Base-by-base conservation (phyloP, 1,140 invertebrate genomes). In the Delia radicum region DNA sequence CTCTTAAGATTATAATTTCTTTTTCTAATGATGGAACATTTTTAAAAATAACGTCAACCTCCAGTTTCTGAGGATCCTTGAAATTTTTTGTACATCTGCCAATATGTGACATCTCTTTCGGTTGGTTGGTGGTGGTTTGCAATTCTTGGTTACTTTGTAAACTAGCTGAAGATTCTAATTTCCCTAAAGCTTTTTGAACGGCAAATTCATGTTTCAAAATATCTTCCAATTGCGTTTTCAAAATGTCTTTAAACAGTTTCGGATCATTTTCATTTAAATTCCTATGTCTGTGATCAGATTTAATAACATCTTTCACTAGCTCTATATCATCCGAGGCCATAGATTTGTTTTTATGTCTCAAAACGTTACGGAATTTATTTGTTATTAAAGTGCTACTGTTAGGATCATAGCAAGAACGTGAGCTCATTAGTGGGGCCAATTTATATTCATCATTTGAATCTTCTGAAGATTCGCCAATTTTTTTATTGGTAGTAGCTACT, bases 21-120 rank as follows among this genome's bases (percentile, higher is more conserved):
- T 79, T 78, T 67, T 84, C 81, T 31, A 85, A 28, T 1, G 78
- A 78, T 0, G 82, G 82, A 24, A 84, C 74, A 71, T 81, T 85
- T 63, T 83, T 77, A 65, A 76, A 81, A 0, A 82, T 77, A 26
- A 78, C 24, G 18, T 82, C 80, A 0, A 80, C 75, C 29, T 78
- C 71, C 7, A 27, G 62, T 24, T 75, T 75, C 42, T 73, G 71
- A 6, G 15, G 37, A 13, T 18, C 69, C 5, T 55, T 27, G n/a
- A n/a, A n/a, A n/a, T n/a, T 3, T 42, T 42, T 15, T 42, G 7
- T 42, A 31, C 13, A 6, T 2, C 24, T 15, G 15, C 13, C 12
- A 37, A 8, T 21, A 6, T 31, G 29, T 21, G 4, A 55, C 48
- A 7, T 21, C 24, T 37, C 42, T 37, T 5, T 65, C 31, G 42